Evolutionary conservation across 2,797 vertebrate genomes (phyloP).

Genomic region (Fundulus diaphanus): DNA sequence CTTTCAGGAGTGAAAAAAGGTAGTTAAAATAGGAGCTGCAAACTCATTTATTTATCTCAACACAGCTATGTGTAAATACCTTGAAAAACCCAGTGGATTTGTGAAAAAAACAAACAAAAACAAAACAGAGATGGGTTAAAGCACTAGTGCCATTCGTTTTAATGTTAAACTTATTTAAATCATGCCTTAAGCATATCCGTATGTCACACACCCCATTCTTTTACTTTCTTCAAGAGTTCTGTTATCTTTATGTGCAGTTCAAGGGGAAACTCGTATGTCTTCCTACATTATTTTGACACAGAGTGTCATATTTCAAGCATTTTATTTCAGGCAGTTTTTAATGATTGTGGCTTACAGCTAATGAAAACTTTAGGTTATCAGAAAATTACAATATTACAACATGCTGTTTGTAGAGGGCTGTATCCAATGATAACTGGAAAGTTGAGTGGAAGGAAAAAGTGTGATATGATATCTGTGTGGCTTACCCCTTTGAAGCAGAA

Average conservation of each 20-base stretch:
- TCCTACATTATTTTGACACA: neutral
- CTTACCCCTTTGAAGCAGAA: neutral
- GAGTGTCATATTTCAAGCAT: neutral
- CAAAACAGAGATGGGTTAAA: neutral
- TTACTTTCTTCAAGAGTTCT: neutral
- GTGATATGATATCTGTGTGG: neutral
- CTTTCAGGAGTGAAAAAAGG: slow-evolving; percentile 34
- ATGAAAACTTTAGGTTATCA: neutral
- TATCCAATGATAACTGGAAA: neutral
- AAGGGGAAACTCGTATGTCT: neutral
- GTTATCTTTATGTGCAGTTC: neutral
- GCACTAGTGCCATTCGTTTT: neutral
- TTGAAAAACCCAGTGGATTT: neutral
- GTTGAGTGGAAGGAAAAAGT: neutral
- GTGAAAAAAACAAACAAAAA: too few relatives aligned
- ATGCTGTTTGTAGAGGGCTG: neutral
- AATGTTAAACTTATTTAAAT: neutral
- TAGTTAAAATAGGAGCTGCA: neutral
- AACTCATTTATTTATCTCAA: neutral
- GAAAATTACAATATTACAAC: neutral
- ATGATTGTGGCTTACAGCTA: neutral
- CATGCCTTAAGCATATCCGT: neutral
- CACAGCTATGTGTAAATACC: neutral
- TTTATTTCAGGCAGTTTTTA: neutral
- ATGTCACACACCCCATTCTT: neutral